These are phyloP conservation scores for Taeniopygia guttata DNA, from an alignment of 2,797 vertebrate genomes.

Conservation along the genomic window DNA sequence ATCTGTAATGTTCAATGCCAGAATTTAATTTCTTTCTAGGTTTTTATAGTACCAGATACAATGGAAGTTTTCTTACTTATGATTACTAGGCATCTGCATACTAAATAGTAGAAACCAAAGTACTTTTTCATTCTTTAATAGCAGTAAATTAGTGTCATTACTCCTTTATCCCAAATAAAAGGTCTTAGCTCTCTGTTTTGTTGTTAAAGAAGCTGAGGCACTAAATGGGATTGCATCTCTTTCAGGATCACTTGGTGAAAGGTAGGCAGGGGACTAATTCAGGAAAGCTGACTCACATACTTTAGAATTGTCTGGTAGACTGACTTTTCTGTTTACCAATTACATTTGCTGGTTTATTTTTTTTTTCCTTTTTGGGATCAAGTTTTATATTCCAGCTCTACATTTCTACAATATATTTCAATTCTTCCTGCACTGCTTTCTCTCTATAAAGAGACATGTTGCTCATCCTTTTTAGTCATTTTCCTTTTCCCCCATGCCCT, in stretches of 20 bases:
- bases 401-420: background rate
- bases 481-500: accelerated
- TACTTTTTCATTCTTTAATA: background rate
- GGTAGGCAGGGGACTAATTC: background rate
- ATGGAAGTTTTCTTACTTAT: background rate
- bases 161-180: background rate
- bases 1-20: background rate
- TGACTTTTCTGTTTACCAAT: background rate
- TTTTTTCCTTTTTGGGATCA: background rate
- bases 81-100: background rate
- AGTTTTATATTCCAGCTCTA: background rate
- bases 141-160: background rate
- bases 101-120: background rate
- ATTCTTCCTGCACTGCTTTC: background rate
- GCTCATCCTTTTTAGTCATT: background rate
- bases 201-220: slow-evolving; percentile 20
- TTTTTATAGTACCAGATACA: background rate
- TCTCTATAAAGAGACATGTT: background rate
- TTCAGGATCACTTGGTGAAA: background rate
- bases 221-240: background rate
- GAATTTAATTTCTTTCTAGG: background rate
- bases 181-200: background rate
- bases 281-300: background rate
- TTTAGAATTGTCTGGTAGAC: background rate
- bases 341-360: background rate